Evolutionary conservation across 2,888 invertebrate species (phyloP), one percentile per base, ranked within the genome.

Genomic region (Cabera pusaria): DNA sequence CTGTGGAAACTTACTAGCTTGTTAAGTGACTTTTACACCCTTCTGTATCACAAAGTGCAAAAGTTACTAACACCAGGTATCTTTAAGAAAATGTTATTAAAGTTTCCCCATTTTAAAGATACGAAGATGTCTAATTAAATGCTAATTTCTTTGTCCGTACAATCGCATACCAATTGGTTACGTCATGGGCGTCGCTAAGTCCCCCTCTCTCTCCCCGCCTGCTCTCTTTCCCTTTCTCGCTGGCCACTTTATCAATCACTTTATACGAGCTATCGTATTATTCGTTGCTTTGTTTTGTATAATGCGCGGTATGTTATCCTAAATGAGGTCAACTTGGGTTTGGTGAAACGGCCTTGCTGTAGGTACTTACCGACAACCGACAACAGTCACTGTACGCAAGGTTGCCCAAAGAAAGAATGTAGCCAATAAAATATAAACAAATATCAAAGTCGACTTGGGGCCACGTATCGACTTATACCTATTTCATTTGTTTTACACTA

Each of bases 121-220:
- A 46, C 43, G 22, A 37, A 42, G 42, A 46, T 54, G 38, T 36
- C 45, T 52, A 57, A 57, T 66, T 59, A 56, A 42, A 59, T 60
- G 57, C 57, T 68, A 68, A 71, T 71, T 72, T 72, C 73, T 74
- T 71, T 72, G 71, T 72, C 66, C 65, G 63, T 63, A 69, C 69
- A 64, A 72, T 72, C 70, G 73, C 77, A 79, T 80, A 74, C 75
- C 79, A 70, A 73, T 76, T 70, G 68, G 69, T 83, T 80, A 81
- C 83, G 76, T 83, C 82, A 82, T 72, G 59, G 60, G 64, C 72
- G 71, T 69, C 71, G 65, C 67, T 56, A 48, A 44, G 43, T 43
- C 54, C 50, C 47, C 46, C 54, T 45, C 27, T 47, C 49, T 46
- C 37, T 16, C 39, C 33, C 19, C 24, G 36, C 54, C 29, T 35